A percentile compares a stretch with the other conserved stretches of the same genome.
These are phyloP conservation scores for Fragum whitleyi DNA, from an alignment of 2,888 invertebrate species.

Conservation along the genomic window DNA sequence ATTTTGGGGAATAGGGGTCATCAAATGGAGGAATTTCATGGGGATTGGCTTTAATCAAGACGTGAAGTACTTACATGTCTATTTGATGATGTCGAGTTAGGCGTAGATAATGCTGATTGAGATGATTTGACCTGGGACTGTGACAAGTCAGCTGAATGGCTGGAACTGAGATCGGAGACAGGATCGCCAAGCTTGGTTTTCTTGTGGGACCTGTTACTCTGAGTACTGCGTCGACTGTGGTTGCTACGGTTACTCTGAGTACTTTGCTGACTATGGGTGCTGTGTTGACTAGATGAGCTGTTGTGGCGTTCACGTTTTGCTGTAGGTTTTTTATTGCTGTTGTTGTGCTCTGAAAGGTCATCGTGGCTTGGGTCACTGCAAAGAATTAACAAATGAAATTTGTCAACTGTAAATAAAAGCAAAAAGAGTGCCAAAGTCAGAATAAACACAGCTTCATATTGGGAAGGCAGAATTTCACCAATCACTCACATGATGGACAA, in stretches of 20 bases:
- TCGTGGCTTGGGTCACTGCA: slow-evolving; percentile 30
- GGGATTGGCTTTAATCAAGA: no score
- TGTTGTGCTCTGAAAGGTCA: not conserved
- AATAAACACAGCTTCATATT: no score
- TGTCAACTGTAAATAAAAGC: no score
- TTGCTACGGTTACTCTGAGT: slow-evolving; percentile 37
- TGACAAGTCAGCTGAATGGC: slow-evolving; percentile 3
- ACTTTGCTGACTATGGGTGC: slow-evolving; percentile 60
- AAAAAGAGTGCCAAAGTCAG: no score
- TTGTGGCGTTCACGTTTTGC: slow-evolving; percentile 50
- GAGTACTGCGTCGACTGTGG: slow-evolving; percentile 13
- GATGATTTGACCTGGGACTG: slow-evolving; percentile 18
- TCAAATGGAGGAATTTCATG: no score
- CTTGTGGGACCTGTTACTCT: slow-evolving; percentile 14
- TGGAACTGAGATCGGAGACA: not conserved
- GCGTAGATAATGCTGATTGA: slow-evolving; percentile 2
- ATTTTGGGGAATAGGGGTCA: no score
- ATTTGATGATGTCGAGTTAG: slow-evolving; percentile 8
- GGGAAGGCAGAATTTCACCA: no score
- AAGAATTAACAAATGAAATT: no score
- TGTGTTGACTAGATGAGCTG: slow-evolving; percentile 78
- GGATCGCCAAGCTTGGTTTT: slow-evolving; percentile 11
- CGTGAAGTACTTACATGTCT: slow-evolving; percentile 32
- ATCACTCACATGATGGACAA: no score
- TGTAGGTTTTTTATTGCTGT: slow-evolving; percentile 20